Base-by-base conservation (phyloP, 2,888 invertebrate genomes). In the Danaus chrysippus region DNA sequence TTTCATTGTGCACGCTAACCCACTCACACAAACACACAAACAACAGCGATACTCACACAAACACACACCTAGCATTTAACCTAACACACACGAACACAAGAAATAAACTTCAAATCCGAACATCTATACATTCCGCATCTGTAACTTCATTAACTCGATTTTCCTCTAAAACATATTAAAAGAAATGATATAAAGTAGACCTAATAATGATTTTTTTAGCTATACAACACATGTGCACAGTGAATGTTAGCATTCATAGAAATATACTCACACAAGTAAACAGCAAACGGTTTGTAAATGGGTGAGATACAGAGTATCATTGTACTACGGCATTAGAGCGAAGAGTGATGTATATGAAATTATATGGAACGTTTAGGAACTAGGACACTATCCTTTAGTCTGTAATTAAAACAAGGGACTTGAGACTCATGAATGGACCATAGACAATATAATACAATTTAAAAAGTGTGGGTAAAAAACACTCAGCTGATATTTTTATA, bases 1-100 rank as follows among this genome's bases (percentile, higher is more conserved):
- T 89, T 89, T 90, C 89, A 89, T 90, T 91, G 90, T 89, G 85
- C 86, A 86, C 84, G 84, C 83, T 83, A 78, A 81, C 84, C 78
- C 79, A 75, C 78, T 72, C 82, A 73, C 78, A 78, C 81, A 84
- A 77, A 72, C 62, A 68, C 68, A 56, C 52, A 61, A 13, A 17
- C 57, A 46, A 64, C 42, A 72, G 65, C 41, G 58, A 65, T 70
- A 65, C 61, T 70, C 67, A 65, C 63, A 63, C 49, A 49, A 1
- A 49, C 15, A 15, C 49, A 49, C 11, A 5, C 49, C 49, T 68
- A 69, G 55, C 56, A 56, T 60, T 55, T 34, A 49, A 44, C 34
- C 42, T 42, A n/a, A 55, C 64, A 41, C 55, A 62, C 62, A 66
- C 62, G n/a, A 17, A 17, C 17, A 17, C 2, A 49, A 3, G 17